Percentiles rank a stretch among this genome's conserved stretches.
phyloP scores from a whole-genome alignment of 2,797 vertebrate genomes.

The Pelodytes ibericus region DNA sequence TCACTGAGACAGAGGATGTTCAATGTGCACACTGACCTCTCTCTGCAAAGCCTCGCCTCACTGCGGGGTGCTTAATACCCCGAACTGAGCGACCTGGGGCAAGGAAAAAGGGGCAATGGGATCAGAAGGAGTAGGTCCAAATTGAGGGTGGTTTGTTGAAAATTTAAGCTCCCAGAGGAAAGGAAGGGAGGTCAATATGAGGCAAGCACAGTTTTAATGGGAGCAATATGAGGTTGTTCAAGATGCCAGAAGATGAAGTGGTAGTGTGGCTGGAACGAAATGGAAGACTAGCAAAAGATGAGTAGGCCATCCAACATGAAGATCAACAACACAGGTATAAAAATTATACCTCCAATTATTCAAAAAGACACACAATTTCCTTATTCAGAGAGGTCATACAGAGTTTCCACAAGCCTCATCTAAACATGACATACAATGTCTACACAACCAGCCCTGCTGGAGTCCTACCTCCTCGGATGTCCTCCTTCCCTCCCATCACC shows the following conservation, averaged over 20 bases:
- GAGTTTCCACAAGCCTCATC: background rate
- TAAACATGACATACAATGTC: background rate
- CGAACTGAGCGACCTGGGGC: constrained; percentile 41
- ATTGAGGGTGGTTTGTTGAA: background rate
- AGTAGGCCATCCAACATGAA: too few species aligned
- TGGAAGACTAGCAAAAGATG: too few species aligned
- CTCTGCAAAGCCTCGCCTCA: constrained; percentile 37
- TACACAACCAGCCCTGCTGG: constrained; percentile 10
- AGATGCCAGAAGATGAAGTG: background rate
- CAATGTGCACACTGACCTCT: constrained; percentile 45
- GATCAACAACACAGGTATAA: too few species aligned
- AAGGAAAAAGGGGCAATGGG: constrained; percentile 40
- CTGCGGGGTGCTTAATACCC: constrained; percentile 52
- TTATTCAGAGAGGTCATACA: background rate
- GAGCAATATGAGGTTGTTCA: background rate
- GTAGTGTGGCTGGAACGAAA: too few species aligned
- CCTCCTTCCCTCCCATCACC: constrained; percentile 89
- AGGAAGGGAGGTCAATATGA: background rate
- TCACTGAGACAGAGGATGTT: background rate
- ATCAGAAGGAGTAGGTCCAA: constrained; percentile 2
- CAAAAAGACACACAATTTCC: background rate
- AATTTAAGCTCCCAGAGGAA: background rate
- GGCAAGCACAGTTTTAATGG: background rate
- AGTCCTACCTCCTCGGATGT: constrained; percentile 84
- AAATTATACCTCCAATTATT: too few species aligned